Base-by-base conservation (phyloP, 2,797 vertebrate genomes). In the Bufotes viridis region DNA sequence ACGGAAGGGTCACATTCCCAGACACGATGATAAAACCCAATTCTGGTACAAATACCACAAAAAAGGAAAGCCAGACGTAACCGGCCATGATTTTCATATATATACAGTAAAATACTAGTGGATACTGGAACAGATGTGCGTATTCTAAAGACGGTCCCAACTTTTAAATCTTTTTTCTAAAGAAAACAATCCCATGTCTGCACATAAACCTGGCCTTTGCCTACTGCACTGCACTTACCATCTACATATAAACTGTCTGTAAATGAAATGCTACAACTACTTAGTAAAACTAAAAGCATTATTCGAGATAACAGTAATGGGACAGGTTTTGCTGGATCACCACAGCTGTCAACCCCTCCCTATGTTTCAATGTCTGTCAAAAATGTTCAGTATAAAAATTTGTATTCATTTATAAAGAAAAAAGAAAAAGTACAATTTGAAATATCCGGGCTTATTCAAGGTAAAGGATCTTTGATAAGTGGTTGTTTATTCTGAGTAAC, bases 31-130 rank as follows among this genome's bases (percentile, higher is more conserved):
- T 51, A 22, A 74, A 49, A 17, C 34, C 42, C 10, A 76, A 51
- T 51, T 76, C 74, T 76, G 20, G 18, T 76, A 76, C 11, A 51
- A 51, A 53, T 76, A 53, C 74, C 74, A 76, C 74, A 76, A 76
- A 51, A 76, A 53, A 17, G 74, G 11, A 76, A 76, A 76, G 49
- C n/a, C 20, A 76, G n/a, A 6, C n/a, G 74, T 20, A 53, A 13
- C 10, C 74, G 53, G 74, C 8, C 49, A n/a, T 51, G 22, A 75
- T 76, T 53, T 53, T 42, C 42, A 76, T 20, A 70, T 22, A 22
- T 76, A 51, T n/a, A 49, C 72, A 51, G 72, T 70, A 42, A 72
- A 42, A 49, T 72, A 72, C 8, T 34, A 10, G 70, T 34, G 18
- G 34, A 72, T 72, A 76, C 20, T 13, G 22, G 8, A 22, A 49